phyloP scores from a whole-genome alignment of 2,888 invertebrate species.

The Pristionchus arcanus region DNA sequence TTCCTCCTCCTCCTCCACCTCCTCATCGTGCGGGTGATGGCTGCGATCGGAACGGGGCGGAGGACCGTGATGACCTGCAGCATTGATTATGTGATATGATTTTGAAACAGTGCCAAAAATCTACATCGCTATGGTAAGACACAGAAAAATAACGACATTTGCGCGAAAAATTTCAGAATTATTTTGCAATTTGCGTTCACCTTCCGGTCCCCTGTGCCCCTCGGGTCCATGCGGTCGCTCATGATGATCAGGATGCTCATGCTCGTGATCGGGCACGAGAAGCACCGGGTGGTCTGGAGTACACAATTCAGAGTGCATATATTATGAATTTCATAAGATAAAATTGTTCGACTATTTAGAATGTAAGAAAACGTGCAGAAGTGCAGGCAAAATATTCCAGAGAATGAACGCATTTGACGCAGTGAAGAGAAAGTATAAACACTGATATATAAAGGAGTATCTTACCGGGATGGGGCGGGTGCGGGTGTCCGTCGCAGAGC shows the following conservation, averaged over 20 bases:
- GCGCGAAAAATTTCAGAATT: no score
- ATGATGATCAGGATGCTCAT: not conserved
- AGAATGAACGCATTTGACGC: no score
- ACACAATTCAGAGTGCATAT: no score
- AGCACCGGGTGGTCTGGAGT: slow-evolving; percentile 15
- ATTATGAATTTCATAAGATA: no score
- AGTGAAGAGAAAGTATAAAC: no score
- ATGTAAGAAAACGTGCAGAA: no score
- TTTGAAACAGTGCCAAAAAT: no score
- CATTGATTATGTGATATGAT: not conserved
- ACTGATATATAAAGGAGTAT: no score
- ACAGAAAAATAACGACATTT: no score
- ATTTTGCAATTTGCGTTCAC: not conserved
- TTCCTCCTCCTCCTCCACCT: slow-evolving; percentile 31
- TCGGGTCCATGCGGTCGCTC: slow-evolving; percentile 1
- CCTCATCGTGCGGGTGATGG: slow-evolving; percentile 25
- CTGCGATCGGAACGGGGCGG: not conserved
- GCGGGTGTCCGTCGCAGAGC: not conserved
- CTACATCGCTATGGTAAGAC: no score
- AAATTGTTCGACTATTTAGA: no score
- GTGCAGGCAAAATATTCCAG: no score
- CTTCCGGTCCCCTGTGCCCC: slow-evolving; percentile 12
- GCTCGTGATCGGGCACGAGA: not conserved
- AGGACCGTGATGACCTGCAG: not conserved
- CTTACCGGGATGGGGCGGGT: slow-evolving; percentile 30